Conservation (phyloP, 2,888 invertebrate genomes). For the Tetanocera ferruginea region DNA sequence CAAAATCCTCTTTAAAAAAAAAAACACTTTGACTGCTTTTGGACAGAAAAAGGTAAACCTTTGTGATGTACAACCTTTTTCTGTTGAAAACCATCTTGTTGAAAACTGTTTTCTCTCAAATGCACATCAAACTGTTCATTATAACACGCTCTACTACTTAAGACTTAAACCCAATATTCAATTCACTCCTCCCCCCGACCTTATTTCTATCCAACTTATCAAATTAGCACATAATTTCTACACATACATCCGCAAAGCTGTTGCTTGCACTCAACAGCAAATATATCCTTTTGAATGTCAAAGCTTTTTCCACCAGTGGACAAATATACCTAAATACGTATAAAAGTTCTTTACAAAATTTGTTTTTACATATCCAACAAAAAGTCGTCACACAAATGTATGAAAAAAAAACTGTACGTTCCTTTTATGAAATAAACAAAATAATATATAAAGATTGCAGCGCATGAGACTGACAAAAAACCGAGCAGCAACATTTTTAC, state of each 20-base stretch:
- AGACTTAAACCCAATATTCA: no score
- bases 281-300: slow-evolving; percentile 9
- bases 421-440: no score
- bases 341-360: slow-evolving; percentile 25
- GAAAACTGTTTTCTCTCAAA: no score
- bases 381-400: slow-evolving; percentile 21
- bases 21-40: no score
- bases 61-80: no score
- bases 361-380: slow-evolving; percentile 16
- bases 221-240: not conserved
- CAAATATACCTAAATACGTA: slow-evolving; percentile 29
- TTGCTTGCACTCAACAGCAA: not conserved
- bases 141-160: no score
- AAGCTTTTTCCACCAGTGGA: not conserved
- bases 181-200: no score
- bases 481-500: not conserved
- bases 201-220: not conserved
- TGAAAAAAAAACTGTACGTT: not conserved
- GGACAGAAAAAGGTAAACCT: no score
- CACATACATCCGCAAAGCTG: not conserved
- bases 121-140: no score
- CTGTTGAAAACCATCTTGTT: no score
- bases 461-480: no score
- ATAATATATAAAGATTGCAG: not conserved
- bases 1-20: no score